Evolutionary conservation across 2,888 invertebrate species (phyloP), one percentile per base, ranked within the genome.

Genomic region (Cataglyphis altisquamis): DNA sequence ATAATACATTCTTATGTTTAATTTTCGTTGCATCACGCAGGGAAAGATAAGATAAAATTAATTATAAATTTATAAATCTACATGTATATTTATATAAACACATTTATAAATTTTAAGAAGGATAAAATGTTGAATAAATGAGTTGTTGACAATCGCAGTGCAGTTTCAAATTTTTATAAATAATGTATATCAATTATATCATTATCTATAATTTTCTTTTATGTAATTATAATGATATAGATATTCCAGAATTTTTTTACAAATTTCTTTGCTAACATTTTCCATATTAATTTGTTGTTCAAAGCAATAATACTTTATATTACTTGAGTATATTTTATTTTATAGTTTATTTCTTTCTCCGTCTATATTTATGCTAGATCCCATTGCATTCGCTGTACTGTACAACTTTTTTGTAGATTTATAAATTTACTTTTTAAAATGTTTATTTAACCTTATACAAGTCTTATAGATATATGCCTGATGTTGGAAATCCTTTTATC

Each of bases 11-110:
- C 6, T 39, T 75, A 52, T 70, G 70, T 70, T 78, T 78, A 57
- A 78, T 48, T 70, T 70, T 29, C 29, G n/a, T 70, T 78, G 72
- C 72, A 55, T 77, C 57, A 36, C 36, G 4, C 36, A 78, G 73
- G 32, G 41, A 4, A 57, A 6, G 72, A 78, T 78, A 78, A 78
- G 78, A 78, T 78, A 78, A 60, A 57, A 78, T 57, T 72, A n/a
- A 78, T 70, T 70, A 57, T 70, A 68, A 41, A 41, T 78, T 78
- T 78, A 48, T 6, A 15, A 64, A 18, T 64, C 15, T 41, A n/a
- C 21, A 70, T 39, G 15, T 39, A 15, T 57, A 12, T 72, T 15
- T 78, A 39, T 41, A 29, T 18, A n/a, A 52, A 52, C 8, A 55
- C 12, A 77, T 39, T 9, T 57, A 6, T 77, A 57, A 70, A 8